Percentiles rank a stretch among this genome's conserved stretches.
phyloP scores from a whole-genome alignment of 1,140 invertebrate species.

The Choristoneura fumiferana region DNA sequence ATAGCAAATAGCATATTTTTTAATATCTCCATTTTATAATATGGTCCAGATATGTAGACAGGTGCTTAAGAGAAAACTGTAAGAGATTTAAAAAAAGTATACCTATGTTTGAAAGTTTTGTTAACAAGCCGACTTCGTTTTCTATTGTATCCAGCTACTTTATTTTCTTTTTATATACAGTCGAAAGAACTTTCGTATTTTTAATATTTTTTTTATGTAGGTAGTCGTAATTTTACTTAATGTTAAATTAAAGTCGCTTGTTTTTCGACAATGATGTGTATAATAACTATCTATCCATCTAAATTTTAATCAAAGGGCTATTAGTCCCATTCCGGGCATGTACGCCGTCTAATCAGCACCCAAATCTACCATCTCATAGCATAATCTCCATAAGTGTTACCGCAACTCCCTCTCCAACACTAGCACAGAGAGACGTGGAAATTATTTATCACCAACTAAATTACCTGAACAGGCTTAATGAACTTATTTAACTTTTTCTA shows the following conservation, averaged over 20 bases:
- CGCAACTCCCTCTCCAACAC: slow-evolving; percentile 31
- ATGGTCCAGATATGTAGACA: too few relatives aligned
- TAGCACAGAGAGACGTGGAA: slow-evolving; percentile 32
- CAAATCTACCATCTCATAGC: not conserved
- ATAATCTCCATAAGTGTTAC: slow-evolving; percentile 20
- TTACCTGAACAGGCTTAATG: slow-evolving; percentile 53
- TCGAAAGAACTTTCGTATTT: too few relatives aligned
- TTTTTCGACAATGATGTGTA: not conserved
- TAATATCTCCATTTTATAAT: too few relatives aligned
- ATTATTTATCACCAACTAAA: slow-evolving; percentile 59
- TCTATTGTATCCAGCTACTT: too few relatives aligned
- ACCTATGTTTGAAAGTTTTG: too few relatives aligned
- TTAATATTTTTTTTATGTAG: too few relatives aligned
- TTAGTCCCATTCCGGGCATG: not conserved
- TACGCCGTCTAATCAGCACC: slow-evolving; percentile 1
- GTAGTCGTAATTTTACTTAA: too few relatives aligned
- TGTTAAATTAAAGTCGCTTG: not conserved
- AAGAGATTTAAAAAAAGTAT: too few relatives aligned
- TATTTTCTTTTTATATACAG: too few relatives aligned
- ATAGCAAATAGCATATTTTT: too few relatives aligned
- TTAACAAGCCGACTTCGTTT: too few relatives aligned
- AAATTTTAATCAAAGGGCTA: slow-evolving; percentile 3
- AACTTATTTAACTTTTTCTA: slow-evolving; percentile 67
- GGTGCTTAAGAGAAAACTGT: too few relatives aligned
- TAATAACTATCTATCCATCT: not conserved